Evolutionary conservation across 2,888 invertebrate species (phyloP), one percentile per base, ranked within the genome.

Genomic region (Synanthedon vespiformis): DNA sequence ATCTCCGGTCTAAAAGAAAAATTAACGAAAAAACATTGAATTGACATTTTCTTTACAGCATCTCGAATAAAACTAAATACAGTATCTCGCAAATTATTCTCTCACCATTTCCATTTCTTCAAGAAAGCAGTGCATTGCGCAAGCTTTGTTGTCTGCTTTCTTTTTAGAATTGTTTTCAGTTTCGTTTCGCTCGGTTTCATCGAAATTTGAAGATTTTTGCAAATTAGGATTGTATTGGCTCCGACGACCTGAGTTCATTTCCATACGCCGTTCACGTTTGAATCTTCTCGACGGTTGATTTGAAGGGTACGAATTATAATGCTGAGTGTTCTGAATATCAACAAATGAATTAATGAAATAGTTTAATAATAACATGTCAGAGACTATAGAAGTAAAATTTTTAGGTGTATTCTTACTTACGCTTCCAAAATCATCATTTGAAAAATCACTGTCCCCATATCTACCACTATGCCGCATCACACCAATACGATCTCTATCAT

Each of bases 41-140:
- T 34, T 34, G 34, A 34, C 22, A 34, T 6, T 34, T 34, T 2
- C 8, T 10, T 34, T 34, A 13, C n/a, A 41, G 41, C 8, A 41
- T 27, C 27, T 27, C 8, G 8, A 4, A 22, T 4, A 22, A 22
- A 22, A 41, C n/a, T 1, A 44, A 12, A 44, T 44, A 14, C 13
- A 44, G 44, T 13, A 44, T 34, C 34, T 34, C 34, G 8, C 8
- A 34, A 27, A 34, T 44, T 8, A 44, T 5, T 6, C 1, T 61
- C 75, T 73, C 77, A 92, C 93, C 90, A 92, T 89, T 64, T 91
- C 90, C 57, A 93, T 70, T 69, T 91, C 89, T 55, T 90, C 89
- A 67, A 93, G 89, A 65, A 94, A 90, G 65, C 94, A 94, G 57
- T 93, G 92, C 18, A 91, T 72, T 1, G 91, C 85, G 62, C 93